Evolutionary conservation across 2,113 vertebrate species (phyloP).

Genomic region (Larimichthys crocea): DNA sequence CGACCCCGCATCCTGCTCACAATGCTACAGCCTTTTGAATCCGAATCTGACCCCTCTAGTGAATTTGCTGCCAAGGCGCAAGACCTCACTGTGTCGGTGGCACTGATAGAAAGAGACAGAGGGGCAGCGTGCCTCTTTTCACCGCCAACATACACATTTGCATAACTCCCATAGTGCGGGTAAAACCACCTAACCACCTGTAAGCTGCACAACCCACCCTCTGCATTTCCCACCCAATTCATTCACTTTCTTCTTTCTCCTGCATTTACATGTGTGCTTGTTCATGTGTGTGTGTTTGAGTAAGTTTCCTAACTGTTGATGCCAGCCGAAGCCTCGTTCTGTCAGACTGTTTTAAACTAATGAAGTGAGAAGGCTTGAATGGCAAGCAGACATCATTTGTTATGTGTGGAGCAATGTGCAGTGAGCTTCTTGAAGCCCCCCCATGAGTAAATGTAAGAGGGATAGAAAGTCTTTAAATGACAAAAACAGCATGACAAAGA

Average conservation of each 20-base stretch:
- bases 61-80: conserved; percentile 57
- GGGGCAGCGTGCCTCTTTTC: conserved; percentile 73
- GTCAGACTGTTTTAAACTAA: conserved; percentile 47
- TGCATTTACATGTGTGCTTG: conserved; percentile 10
- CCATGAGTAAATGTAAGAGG: conserved; percentile 19
- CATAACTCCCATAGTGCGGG: conserved; percentile 75
- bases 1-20: conserved; percentile 56
- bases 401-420: conserved; percentile 17
- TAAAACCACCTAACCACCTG: conserved; percentile 77
- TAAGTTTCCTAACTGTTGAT: conserved; percentile 16
- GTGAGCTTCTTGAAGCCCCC: conserved; percentile 2
- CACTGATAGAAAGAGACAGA: conserved; percentile 79
- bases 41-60: conserved; percentile 46
- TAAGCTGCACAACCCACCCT: conserved; percentile 53
- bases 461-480: conserved; percentile 7
- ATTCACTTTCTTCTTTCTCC: conserved; percentile 26
- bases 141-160: conserved; percentile 69
- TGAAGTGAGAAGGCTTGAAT: conserved; percentile 51
- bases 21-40: conserved; percentile 50
- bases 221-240: conserved; percentile 23
- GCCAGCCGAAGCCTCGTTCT: conserved; percentile 16
- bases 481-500: conserved; percentile 18
- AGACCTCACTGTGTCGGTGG: conserved; percentile 73
- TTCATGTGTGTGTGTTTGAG: background rate
- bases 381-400: conserved; percentile 37